These are phyloP conservation scores for Todiramphus chloris DNA, from an alignment of 2,113 vertebrate genomes.

Conservation along the genomic window DNA sequence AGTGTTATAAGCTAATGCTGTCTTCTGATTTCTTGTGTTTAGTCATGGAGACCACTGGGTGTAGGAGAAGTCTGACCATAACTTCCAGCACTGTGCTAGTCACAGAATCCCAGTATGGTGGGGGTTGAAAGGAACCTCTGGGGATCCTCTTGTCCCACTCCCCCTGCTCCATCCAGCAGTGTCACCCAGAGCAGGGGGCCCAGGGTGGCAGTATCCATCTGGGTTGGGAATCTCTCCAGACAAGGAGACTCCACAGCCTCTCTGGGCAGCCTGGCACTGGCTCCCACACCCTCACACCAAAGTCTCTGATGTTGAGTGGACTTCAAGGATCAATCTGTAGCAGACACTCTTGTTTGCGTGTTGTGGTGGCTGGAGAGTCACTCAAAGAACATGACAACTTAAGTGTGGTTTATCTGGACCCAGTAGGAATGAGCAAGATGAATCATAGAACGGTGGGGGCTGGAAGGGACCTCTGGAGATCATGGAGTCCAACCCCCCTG, in stretches of 20 bases:
- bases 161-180: background rate
- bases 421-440: background rate
- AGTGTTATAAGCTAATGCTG: background rate
- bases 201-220: background rate
- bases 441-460: background rate
- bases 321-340: background rate
- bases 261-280: background rate
- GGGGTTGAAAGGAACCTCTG: background rate
- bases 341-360: accelerated
- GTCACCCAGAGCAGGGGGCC: background rate
- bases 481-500: too few species aligned
- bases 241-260: background rate
- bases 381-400: background rate
- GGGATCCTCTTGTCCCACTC: background rate
- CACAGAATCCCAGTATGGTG: background rate
- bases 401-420: background rate
- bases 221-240: background rate
- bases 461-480: too few species aligned
- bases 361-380: background rate
- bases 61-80: background rate
- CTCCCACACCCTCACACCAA: background rate
- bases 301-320: background rate
- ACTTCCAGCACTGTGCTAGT: background rate
- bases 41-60: background rate
- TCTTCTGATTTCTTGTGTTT: background rate